These are phyloP conservation scores for Agonopterix heracliana DNA, from an alignment of 2,888 invertebrate genomes.

Conservation along the genomic window DNA sequence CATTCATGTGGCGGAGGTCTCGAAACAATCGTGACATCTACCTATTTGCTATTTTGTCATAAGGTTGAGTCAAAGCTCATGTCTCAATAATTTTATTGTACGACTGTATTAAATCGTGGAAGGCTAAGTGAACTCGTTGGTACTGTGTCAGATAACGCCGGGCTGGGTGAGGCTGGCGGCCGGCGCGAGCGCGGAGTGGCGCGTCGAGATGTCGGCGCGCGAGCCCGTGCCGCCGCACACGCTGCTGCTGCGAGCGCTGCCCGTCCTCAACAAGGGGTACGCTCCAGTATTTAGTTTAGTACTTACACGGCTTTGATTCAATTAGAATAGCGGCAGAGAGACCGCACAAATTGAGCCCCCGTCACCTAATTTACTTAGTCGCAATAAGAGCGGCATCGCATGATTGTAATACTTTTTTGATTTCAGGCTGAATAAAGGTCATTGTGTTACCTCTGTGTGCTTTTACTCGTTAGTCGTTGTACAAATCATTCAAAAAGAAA, in stretches of 20 bases:
- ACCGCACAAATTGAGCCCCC: neutral
- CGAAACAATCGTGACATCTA: too few relatives aligned
- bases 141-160: conserved; percentile 28
- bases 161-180: conserved; percentile 16
- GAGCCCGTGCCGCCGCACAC: conserved; percentile 16
- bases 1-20: too few relatives aligned
- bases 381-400: too few relatives aligned
- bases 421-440: too few relatives aligned
- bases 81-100: too few relatives aligned
- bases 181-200: conserved; percentile 25
- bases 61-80: too few relatives aligned
- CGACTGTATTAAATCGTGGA: neutral
- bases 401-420: too few relatives aligned
- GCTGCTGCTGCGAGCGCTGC: conserved; percentile 26
- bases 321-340: neutral
- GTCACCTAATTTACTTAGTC: too few relatives aligned
- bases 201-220: conserved; percentile 18
- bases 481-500: too few relatives aligned
- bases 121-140: neutral
- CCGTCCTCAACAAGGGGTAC: conserved; percentile 23
- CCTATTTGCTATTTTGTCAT: too few relatives aligned
- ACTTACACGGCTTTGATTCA: neutral
- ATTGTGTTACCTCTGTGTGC: too few relatives aligned
- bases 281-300: neutral
- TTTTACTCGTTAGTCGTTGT: too few relatives aligned